Conservation (phyloP, 1,140 invertebrate genomes). For the Aporrectodea caliginosa region DNA sequence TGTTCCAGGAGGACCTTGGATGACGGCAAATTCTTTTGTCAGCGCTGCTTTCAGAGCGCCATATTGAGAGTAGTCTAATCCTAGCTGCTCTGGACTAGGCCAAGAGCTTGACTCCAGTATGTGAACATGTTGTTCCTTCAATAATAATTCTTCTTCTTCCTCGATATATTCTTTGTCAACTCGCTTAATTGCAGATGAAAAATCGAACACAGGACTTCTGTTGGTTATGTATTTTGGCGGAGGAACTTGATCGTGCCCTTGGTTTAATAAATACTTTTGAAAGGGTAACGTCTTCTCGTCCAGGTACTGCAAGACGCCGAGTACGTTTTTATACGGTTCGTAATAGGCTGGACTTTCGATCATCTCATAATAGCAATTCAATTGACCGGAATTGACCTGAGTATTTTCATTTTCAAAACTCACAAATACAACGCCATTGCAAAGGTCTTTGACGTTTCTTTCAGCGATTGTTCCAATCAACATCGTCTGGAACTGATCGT, state of each 20-base stretch:
- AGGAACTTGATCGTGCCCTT: constrained; percentile 36
- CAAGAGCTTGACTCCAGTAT: constrained; percentile 37
- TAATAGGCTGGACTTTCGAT: constrained; percentile 58
- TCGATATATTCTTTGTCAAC: constrained; percentile 16
- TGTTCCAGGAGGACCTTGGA: constrained; percentile 63
- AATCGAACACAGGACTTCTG: constrained; percentile 32
- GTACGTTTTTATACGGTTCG: constrained; percentile 56
- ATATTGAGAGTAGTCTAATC: constrained; percentile 56
- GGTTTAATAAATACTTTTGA: constrained; percentile 40
- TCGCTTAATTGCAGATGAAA: constrained; percentile 37
- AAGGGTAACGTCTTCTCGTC: constrained; percentile 52
- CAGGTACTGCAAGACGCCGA: constrained; percentile 51
- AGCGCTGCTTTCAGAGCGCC: constrained; percentile 56
- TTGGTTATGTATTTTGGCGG: constrained; percentile 38
- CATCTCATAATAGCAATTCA: constrained; percentile 38
- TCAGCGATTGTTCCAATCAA: constrained; percentile 66
- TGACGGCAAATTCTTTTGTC: constrained; percentile 62
- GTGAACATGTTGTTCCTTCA: background rate
- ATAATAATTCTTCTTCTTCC: constrained; percentile 32
- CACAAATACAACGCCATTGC: constrained; percentile 51
- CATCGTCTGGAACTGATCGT: constrained; percentile 65
- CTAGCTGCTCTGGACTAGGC: constrained; percentile 40
- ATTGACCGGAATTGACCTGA: background rate
- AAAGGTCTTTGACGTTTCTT: constrained; percentile 50
- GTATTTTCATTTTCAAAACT: constrained; percentile 49